Base-by-base conservation (phyloP, 2,888 invertebrate species). In the Synanthedon formicaeformis region DNA sequence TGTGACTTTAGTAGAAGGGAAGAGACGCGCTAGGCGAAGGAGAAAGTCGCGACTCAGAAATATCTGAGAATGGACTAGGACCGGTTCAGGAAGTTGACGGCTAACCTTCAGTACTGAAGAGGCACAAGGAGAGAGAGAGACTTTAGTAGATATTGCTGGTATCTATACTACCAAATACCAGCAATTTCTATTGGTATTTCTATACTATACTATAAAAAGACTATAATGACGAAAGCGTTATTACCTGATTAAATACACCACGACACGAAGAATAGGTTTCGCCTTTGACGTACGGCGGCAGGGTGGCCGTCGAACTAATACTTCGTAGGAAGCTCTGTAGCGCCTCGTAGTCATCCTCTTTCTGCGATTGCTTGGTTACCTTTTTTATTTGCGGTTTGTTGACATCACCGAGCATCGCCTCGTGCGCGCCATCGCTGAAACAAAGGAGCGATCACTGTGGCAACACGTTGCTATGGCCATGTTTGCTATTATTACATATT, bases 161-260 rank as follows among this genome's bases (percentile, higher is more conserved):
- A n/a, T n/a, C n/a, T n/a, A n/a, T n/a, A n/a, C n/a, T n/a, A n/a
- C n/a, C n/a, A n/a, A n/a, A n/a, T n/a, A n/a, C n/a, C n/a, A n/a
- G n/a, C n/a, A n/a, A n/a, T n/a, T n/a, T n/a, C n/a, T n/a, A n/a
- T 4, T 23, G 23, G 4, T 23, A 23, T 23, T 23, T 23, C 23
- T 3, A n/a, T n/a, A n/a, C n/a, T n/a, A n/a, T n/a, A n/a, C n/a
- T n/a, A n/a, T n/a, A n/a, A 23, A 23, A 5, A 34, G 34, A 34
- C 10, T 34, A 2, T 34, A 34, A 34, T 10, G 34, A 34, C 34
- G 34, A 2, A 34, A 1, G 8, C 34, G 8, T 11, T 14, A 16
- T 49, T 49, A 87, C 88, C 79, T 88, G 88, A 57, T 88, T 86
- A n/a, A 87, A 70, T 1, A 88, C 86, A 12, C 88, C 88, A 53